Evolutionary conservation across 2,888 invertebrate species (phyloP), one percentile per base, ranked within the genome.

Genomic region (Lasioglossum malachurum): DNA sequence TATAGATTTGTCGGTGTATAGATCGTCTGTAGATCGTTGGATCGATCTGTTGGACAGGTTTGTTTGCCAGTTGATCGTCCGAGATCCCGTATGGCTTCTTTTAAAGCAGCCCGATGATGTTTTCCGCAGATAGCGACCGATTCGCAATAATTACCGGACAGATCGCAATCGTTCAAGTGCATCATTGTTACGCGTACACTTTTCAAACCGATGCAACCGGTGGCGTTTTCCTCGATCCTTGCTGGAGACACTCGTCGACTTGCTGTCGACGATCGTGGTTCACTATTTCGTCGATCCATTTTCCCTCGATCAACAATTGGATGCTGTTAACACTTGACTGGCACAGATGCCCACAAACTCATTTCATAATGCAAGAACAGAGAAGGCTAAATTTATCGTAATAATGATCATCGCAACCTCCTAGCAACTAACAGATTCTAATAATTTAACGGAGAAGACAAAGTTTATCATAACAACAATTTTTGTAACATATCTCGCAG

Each of bases 101-200:
- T 67, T 8, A 19, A 67, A 67, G 0, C 67, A 31, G 67, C 31
- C 19, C 35, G 19, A 35, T 35, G 67, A 67, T 67, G 67, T 67
- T 67, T 23, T 35, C 80, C 71, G 82, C 75, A 44, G 79, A 78
- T 77, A 80, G 53, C 69, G 49, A 46, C 72, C 71, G 46, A 67
- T 80, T 77, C 77, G 81, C 75, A 71, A 84, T 80, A 83, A 83
- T 90, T 90, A 82, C 72, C 79, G 77, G 64, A 77, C 80, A 78
- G 83, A 87, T 87, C 67, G 81, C 75, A 77, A 87, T 87, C 87
- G 64, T 81, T 75, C 53, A 74, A 75, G 19, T 71, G 76, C 35
- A 80, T 87, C 84, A 75, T 84, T 84, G 71, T 80, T 87, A 78
- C 87, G 79, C 78, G 83, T 74, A 84, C 84, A 72, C 64, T 83